Conservation (phyloP, 1,140 invertebrate species). For the Drosophila arawakana region DNA sequence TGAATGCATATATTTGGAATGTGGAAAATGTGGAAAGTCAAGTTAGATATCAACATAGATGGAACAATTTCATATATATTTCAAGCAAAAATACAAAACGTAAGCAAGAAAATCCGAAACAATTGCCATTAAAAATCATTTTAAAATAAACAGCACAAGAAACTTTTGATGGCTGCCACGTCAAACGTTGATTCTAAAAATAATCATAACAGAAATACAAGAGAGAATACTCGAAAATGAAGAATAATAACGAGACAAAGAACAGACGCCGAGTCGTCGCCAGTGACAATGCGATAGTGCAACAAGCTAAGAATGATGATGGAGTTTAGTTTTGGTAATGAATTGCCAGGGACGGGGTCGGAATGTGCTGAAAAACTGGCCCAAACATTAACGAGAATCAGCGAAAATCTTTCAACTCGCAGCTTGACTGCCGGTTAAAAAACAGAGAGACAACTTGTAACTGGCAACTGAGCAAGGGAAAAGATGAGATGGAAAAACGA, state of each 20-base stretch:
- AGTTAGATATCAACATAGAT: conserved; percentile 10
- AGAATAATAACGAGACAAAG: conserved; percentile 52
- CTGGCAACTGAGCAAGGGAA: conserved; percentile 18
- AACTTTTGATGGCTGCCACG: conserved; percentile 42
- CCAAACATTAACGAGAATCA: conserved; percentile 80
- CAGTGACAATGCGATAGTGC: conserved; percentile 27
- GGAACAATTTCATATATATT: conserved; percentile 16
- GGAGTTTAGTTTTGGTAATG: conserved; percentile 58
- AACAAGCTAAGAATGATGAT: conserved; percentile 40
- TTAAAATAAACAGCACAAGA: conserved; percentile 52
- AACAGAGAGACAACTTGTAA: conserved; percentile 25
- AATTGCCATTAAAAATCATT: conserved; percentile 74
- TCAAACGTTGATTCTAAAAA: conserved; percentile 44
- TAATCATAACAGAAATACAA: conserved; percentile 23
- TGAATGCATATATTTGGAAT: background rate
- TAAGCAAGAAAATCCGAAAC: conserved; percentile 52
- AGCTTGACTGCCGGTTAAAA: conserved; percentile 39
- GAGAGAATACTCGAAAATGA: conserved; percentile 20
- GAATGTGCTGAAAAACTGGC: conserved; percentile 40
- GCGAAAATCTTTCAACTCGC: conserved; percentile 75
- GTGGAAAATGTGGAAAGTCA: conserved; percentile 18
- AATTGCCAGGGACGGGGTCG: conserved; percentile 23
- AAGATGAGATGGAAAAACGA: background rate
- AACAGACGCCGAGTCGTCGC: background rate
- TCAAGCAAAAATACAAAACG: conserved; percentile 9